phyloP scores from a whole-genome alignment of 2,888 invertebrate species.

The Eristalis tenax region DNA sequence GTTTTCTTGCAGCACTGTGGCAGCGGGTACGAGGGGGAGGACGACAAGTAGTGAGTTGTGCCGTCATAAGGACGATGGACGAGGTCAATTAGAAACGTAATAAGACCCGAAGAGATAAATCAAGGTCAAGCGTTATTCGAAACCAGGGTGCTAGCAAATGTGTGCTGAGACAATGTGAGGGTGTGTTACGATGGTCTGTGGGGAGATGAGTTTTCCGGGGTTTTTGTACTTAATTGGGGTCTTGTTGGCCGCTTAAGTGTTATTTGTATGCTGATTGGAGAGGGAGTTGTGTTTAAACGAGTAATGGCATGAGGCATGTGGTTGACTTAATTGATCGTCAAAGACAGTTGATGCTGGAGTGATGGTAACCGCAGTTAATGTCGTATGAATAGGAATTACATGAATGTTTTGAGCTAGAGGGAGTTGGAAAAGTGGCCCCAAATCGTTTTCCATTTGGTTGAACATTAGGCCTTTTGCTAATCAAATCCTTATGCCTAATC shows the following conservation, averaged over 20 bases:
- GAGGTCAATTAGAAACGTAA: constrained; percentile 52
- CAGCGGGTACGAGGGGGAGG: background rate
- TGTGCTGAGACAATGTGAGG: background rate
- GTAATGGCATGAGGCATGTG: background rate
- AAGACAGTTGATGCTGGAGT: background rate
- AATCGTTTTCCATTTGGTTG: no score
- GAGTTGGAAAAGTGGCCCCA: no score
- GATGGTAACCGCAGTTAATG: no score
- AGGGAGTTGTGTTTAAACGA: background rate
- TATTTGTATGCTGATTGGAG: constrained; percentile 6
- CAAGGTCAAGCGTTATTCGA: constrained; percentile 47
- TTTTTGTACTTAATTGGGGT: constrained; percentile 32
- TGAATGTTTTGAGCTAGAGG: no score
- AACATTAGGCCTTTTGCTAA: no score
- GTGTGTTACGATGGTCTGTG: constrained; percentile 1
- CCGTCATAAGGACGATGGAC: constrained; percentile 13
- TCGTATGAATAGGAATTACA: no score
- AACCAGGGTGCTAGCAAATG: background rate
- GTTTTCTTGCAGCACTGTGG: constrained; percentile 15
- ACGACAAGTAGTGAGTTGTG: constrained; percentile 27
- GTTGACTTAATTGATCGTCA: background rate
- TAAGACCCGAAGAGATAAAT: constrained; percentile 43
- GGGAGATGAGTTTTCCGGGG: background rate
- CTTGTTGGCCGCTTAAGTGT: constrained; percentile 18
- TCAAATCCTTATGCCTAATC: no score